These are phyloP conservation scores for Apodemia duryi DNA, from an alignment of 2,888 invertebrate species.

Conservation along the genomic window DNA sequence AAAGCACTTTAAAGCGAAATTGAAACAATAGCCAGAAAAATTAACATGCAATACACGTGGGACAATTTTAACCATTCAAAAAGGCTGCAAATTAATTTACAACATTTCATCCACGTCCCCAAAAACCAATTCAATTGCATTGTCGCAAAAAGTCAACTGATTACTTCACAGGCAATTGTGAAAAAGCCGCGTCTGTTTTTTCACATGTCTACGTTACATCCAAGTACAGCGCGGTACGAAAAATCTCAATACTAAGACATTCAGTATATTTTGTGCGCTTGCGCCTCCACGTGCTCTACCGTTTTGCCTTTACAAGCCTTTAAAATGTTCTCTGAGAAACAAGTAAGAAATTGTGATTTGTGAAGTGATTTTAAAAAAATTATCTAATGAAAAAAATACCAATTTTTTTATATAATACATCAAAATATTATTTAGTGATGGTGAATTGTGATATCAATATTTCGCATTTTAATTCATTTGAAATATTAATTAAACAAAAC, in stretches of 20 bases:
- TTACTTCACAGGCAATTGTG: constrained; percentile 21
- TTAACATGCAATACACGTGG: constrained; percentile 10
- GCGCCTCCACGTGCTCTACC: constrained; percentile 63
- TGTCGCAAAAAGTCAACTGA: constrained; percentile 16
- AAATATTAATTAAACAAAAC: background rate
- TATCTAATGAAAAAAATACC: background rate
- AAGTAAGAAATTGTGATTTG: background rate
- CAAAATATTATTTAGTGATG: background rate
- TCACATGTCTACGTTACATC: constrained; percentile 52
- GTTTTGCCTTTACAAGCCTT: constrained; percentile 15
- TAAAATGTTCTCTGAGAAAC: background rate
- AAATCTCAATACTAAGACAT: constrained; percentile 60
- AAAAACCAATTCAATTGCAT: constrained; percentile 9
- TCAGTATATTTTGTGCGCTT: constrained; percentile 69
- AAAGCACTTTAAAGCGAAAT: constrained; percentile 1
- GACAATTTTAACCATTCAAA: constrained; percentile 9
- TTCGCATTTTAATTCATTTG: background rate
- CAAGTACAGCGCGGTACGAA: constrained; percentile 51
- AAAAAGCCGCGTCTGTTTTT: constrained; percentile 52
- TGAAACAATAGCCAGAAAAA: background rate
- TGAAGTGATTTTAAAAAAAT: background rate
- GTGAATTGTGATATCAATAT: constrained; percentile 10
- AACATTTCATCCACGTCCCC: constrained; percentile 12
- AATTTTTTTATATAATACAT: background rate
- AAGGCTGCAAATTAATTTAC: constrained; percentile 2